Base-by-base conservation (phyloP, 2,113 vertebrate species). In the Sander vitreus region DNA sequence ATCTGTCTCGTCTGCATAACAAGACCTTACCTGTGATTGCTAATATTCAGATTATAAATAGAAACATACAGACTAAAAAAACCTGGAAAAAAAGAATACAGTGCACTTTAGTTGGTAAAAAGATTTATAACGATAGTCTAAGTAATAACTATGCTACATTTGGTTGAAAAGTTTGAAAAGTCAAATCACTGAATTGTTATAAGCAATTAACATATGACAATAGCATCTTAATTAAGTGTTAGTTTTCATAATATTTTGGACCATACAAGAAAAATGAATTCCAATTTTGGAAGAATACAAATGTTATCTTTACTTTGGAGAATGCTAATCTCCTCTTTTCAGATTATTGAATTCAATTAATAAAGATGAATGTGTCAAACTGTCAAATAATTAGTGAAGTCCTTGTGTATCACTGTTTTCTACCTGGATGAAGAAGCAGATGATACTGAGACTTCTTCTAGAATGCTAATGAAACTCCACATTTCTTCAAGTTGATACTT, bases 401-500 rank as follows among this genome's bases (percentile, higher is more conserved):
- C 47, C 51, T 53, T 15, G 19, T 78, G 18, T 71, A 27, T 33
- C 21, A 3, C 25, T 62, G 33, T 65, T 80, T 59, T 30, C 39
- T 21, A 48, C 43, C n/a, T 36, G 33, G 55, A 10, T 69, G 65
- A 72, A 45, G 36, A 71, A 5, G 33, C 50, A 9, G 62, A 6
- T 36, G 19, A 60, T 74, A 63, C 21, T 6, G 9, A 2, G 30
- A 15, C 19, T n/a, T 71, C 27, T 43, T 15, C 5, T 67, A 57
- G 45, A 60, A 64, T 50, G 6, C 54, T 47, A 85, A 76, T 72
- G 33, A 45, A 68, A 51, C 51, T 21, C 53, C 25, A 58, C 27
- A 43, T 65, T 36, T 70, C 66, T 67, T 54, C 51, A 58, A 74
- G 55, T 66, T 27, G 51, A 69, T 58, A n/a, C 69, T 58, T 85